Base-by-base conservation (phyloP, 2,888 invertebrate species). In the Chrysolina americana region DNA sequence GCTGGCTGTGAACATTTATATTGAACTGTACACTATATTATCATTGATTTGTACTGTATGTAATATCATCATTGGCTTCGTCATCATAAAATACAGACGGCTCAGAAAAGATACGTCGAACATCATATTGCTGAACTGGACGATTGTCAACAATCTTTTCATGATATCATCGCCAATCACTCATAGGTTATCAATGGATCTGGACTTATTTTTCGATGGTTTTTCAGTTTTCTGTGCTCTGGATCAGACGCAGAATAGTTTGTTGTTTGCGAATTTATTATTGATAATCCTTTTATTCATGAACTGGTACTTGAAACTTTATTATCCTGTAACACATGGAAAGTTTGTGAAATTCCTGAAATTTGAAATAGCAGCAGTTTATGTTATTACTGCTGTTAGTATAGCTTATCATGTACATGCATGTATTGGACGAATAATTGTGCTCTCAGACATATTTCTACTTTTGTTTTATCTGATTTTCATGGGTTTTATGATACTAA, bases 91-190 rank as follows among this genome's bases (percentile, higher is more conserved):
- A 73, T 76, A 77, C 50, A 73, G 59, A 66, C 53, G 76, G 65
- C 23, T 79, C 41, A 70, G 78, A 41, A 19, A 68, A 59, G 75
- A 78, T n/a, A 76, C 75, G 36, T 74, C 63, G 8, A 78, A 76
- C 59, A 63, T 78, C 19, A 76, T 78, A 41, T 44, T 78, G 28
- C 21, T 76, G 21, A 71, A 78, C 53, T 78, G 78, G 76, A 44
- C 68, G n/a, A 65, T 78, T 48, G 23, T 73, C 19, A 76, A 76
- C 65, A 64, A 47, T 10, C 56, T 76, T 56, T 74, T 74, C 23
- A 72, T 74, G 74, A 9, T 71, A 11, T 41, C 36, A 1, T 65
- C 70, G 44, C 74, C 78, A 21, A 13, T 56, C 11, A 77, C 69
- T 23, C 6, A 72, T 19, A 70, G 77, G 50, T 15, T 75, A 41